Base-by-base conservation (phyloP, 2,113 vertebrate species). In the Equus quagga region DNA sequence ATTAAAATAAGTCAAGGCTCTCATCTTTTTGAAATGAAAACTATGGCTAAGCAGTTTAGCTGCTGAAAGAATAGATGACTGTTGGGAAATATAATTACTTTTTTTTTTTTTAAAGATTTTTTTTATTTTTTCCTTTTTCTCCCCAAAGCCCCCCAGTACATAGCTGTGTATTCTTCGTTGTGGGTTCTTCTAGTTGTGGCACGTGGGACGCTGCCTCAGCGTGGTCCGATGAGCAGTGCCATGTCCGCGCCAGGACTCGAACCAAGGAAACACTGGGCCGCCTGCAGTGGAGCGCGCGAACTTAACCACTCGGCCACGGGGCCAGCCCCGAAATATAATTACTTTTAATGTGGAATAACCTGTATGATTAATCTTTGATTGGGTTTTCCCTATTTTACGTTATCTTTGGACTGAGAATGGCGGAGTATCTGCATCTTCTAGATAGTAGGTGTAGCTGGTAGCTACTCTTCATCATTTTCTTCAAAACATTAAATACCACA, bases 331-430 rank as follows among this genome's bases (percentile, higher is more conserved):
- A 96, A 83, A 19, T 31, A 56, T 75, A 95, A 95, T 92, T 49
- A 91, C 36, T 87, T 97, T 96, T 92, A 96, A 84, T 91, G 96
- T 91, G 62, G 51, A 75, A 70, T 84, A 83, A 54, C 70, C 84
- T 11, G 69, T n/a, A 62, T 76, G 46, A 86, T 76, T 94, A 90
- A 80, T 72, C 31, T 95, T 91, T 84, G 58, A 75, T 91, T 85
- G 10, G 49, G 1, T 41, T 94, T 96, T 75, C 2, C 6, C 14
- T 95, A 51, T 75, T 93, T 91, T 28, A 62, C 7, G 85, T 84
- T 94, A 65, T 33, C 18, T 94, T 86, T 85, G 5, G 8, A 82
- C 46, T 76, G 19, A 5, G 17, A n/a, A 85, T 92, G 9, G 4
- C 18, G 44, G 44, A 60, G 86, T 81, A 49, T 17, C 36, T 56